A percentile compares a stretch with the other conserved stretches of the same genome.
phyloP scores from a whole-genome alignment of 2,888 invertebrate genomes.

The Himalopsyche kuldschensis region DNA sequence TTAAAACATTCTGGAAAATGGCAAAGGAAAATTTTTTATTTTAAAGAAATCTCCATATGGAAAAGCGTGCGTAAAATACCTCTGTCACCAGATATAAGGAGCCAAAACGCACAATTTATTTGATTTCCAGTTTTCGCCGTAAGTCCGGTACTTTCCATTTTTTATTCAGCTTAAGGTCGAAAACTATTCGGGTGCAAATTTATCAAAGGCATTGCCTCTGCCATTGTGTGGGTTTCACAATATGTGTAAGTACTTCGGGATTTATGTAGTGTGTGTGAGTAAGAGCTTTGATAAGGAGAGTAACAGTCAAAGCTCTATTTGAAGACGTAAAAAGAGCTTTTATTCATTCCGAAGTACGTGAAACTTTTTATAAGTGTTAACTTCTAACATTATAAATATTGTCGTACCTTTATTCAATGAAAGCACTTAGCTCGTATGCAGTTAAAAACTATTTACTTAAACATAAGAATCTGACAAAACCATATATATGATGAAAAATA shows the following conservation, averaged over 20 bases:
- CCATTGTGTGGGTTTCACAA: neutral
- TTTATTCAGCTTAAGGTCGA: conserved; percentile 27
- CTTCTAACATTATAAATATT: neutral
- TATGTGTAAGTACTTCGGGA: neutral
- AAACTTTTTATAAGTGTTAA: neutral
- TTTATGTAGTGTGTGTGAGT: conserved; percentile 1
- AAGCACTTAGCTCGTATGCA: too few species aligned
- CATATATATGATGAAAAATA: too few species aligned
- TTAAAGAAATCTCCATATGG: neutral
- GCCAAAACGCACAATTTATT: conserved; percentile 7
- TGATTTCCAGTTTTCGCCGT: conserved; percentile 1
- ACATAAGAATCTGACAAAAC: too few species aligned
- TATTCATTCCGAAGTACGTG: neutral
- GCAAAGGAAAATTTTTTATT: neutral
- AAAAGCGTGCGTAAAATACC: neutral
- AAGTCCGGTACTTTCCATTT: conserved; percentile 17
- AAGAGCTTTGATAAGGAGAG: neutral
- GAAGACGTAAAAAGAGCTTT: neutral
- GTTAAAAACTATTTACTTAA: too few species aligned
- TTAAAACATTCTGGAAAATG: neutral
- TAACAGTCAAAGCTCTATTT: neutral
- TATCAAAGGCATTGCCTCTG: conserved; percentile 11
- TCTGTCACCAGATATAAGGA: conserved; percentile 4
- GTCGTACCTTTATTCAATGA: too few species aligned
- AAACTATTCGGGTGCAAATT: conserved; percentile 25